A percentile compares a stretch with the other conserved stretches of the same genome.
Evolutionary conservation across 1,140 invertebrate species (phyloP).

Genomic region (Scaptodrosophila lebanonensis): DNA sequence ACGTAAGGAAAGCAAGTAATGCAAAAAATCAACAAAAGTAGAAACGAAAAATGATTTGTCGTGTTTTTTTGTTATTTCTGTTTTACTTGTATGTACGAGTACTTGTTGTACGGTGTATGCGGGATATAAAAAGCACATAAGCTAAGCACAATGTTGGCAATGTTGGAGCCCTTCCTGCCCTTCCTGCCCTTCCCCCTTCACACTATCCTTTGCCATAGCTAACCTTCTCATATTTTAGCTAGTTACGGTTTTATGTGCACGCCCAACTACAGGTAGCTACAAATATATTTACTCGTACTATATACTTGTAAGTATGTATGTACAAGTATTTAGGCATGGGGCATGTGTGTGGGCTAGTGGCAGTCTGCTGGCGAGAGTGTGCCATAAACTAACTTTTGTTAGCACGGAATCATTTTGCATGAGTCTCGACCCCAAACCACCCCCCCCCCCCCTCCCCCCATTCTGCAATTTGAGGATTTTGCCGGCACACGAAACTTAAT

Average conservation of each 20-base stretch:
- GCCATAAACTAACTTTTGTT: slow-evolving; percentile 38
- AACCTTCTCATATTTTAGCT: slow-evolving; percentile 43
- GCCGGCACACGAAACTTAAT: slow-evolving; percentile 40
- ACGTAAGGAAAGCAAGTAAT: slow-evolving; percentile 23
- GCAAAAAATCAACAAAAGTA: slow-evolving; percentile 30
- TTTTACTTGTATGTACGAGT: background rate
- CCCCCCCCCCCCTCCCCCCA: too few species aligned
- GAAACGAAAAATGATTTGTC: slow-evolving; percentile 49
- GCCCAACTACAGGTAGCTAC: too few species aligned
- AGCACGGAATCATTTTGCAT: slow-evolving; percentile 27
- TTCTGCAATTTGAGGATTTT: too few species aligned
- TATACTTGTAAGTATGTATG: too few species aligned
- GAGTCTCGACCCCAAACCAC: background rate
- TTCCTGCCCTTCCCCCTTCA: too few species aligned
- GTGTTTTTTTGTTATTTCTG: slow-evolving; percentile 21
- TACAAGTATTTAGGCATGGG: too few species aligned
- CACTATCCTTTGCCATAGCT: slow-evolving; percentile 44
- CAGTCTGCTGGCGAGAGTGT: background rate
- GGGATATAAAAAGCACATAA: too few species aligned
- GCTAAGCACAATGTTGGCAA: too few species aligned
- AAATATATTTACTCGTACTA: too few species aligned
- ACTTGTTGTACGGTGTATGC: background rate
- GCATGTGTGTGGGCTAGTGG: slow-evolving; percentile 5
- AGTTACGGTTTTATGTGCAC: slow-evolving; percentile 1
- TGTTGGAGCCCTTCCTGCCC: too few species aligned